phyloP scores from a whole-genome alignment of 2,113 vertebrate genomes.

The Arothron firmamentum region DNA sequence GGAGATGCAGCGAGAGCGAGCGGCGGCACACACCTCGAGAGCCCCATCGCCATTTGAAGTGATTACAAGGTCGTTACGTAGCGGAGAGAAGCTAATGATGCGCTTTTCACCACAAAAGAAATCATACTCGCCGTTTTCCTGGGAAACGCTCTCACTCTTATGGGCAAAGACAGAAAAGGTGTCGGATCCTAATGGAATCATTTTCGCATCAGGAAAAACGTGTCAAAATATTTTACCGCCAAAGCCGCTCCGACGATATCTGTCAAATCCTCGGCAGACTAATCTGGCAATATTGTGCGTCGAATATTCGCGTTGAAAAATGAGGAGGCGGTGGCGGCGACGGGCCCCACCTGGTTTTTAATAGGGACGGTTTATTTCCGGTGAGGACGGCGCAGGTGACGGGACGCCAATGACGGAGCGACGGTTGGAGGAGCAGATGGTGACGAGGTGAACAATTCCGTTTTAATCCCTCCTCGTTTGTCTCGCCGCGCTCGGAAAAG shows the following conservation, averaged over 20 bases:
- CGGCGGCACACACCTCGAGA: conserved; percentile 52
- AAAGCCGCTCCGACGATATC: conserved; percentile 55
- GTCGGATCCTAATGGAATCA: conserved; percentile 65
- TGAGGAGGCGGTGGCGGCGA: conserved; percentile 10
- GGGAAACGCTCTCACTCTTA: conserved; percentile 13
- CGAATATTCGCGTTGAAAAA: conserved; percentile 65
- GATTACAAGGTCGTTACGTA: conserved; percentile 71
- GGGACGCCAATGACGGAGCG: conserved; percentile 51
- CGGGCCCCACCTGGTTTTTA: conserved; percentile 30
- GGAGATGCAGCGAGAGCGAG: conserved; percentile 40
- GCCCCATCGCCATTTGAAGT: conserved; percentile 57
- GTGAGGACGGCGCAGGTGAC: conserved; percentile 54
- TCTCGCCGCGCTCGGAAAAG: conserved; percentile 72
- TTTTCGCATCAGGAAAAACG: conserved; percentile 69
- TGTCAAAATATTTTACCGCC: conserved; percentile 61
- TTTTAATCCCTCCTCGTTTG: conserved; percentile 80
- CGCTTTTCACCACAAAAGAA: conserved; percentile 50
- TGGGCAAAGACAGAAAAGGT: conserved; percentile 31
- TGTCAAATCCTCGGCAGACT: conserved; percentile 68
- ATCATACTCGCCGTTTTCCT: conserved; percentile 18
- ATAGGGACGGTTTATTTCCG: conserved; percentile 62
- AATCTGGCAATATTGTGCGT: conserved; percentile 68
- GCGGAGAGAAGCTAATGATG: conserved; percentile 59
- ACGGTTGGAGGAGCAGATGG: conserved; percentile 49
- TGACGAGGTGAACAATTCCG: conserved; percentile 28